These are phyloP conservation scores for Pterobdella sp. DNA, from an alignment of 2,888 invertebrate genomes.

Conservation along the genomic window DNA sequence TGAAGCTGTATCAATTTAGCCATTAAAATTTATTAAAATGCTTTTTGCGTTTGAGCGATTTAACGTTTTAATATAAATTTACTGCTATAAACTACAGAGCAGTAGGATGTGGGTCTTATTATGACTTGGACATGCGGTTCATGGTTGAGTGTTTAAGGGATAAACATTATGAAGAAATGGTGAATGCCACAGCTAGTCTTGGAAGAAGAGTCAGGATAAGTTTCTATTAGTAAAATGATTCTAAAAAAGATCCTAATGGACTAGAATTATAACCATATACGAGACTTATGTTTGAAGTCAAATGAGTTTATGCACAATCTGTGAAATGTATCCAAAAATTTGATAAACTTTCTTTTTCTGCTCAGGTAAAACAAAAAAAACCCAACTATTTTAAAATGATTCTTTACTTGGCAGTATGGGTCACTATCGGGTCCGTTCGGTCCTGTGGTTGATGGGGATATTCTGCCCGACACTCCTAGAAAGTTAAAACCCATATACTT, in stretches of 20 bases:
- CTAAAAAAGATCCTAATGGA: too few species aligned
- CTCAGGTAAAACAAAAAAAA: not conserved
- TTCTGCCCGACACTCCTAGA: constrained; percentile 45
- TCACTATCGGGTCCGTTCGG: constrained; percentile 46
- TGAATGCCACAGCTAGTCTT: constrained; percentile 47
- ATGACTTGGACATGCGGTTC: constrained; percentile 42
- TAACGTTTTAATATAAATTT: too few species aligned
- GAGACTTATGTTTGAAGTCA: not conserved
- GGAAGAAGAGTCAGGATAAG: constrained; percentile 43
- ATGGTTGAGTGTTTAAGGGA: constrained; percentile 49
- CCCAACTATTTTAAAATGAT: not conserved
- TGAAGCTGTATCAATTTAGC: too few species aligned
- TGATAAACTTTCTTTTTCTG: not conserved
- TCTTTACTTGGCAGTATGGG: constrained; percentile 39
- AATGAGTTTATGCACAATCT: not conserved
- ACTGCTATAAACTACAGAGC: not conserved
- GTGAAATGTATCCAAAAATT: not conserved
- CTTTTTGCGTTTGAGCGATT: too few species aligned
- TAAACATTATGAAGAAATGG: constrained; percentile 46
- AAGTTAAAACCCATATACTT: too few species aligned
- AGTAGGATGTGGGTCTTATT: constrained; percentile 37
- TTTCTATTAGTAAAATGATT: too few species aligned
- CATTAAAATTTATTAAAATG: too few species aligned
- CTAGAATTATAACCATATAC: too few species aligned
- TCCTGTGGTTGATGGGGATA: constrained; percentile 47